Conservation (phyloP, 2,888 invertebrate species). For the Chydorus sphaericus region DNA sequence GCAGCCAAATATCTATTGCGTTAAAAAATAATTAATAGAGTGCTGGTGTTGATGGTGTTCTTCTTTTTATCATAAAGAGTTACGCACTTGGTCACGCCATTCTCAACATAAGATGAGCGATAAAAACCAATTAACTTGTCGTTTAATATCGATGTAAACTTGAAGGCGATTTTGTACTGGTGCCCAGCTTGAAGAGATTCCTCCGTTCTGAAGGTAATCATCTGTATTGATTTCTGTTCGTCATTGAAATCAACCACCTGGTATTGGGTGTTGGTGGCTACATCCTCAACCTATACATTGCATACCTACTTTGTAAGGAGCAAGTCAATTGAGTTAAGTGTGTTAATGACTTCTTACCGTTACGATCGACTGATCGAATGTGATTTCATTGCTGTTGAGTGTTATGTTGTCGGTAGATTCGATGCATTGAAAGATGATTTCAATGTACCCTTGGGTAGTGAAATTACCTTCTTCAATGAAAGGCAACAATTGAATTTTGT, state of each 20-base stretch:
- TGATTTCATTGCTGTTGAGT: neutral
- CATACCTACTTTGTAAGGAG: neutral
- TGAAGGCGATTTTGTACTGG: neutral
- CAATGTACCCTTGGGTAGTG: neutral
- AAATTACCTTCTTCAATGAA: constrained; percentile 11
- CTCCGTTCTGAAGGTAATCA: neutral
- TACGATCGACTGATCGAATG: neutral
- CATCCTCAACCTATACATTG: neutral
- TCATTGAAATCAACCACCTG: neutral
- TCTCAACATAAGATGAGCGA: constrained; percentile 24
- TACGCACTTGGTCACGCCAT: constrained; percentile 3
- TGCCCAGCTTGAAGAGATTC: neutral
- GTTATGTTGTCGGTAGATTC: neutral
- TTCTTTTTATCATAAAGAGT: no score
- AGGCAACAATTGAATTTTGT: neutral
- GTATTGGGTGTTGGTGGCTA: neutral
- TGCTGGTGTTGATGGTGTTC: no score
- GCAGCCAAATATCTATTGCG: constrained; percentile 26
- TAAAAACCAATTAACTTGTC: neutral
- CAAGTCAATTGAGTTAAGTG: no score
- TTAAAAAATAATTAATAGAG: no score
- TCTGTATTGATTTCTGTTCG: neutral
- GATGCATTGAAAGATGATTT: neutral
- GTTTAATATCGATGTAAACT: neutral
- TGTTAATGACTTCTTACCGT: no score